Evolutionary conservation across 2,797 vertebrate species (phyloP), one percentile per base, ranked within the genome.

Genomic region (Centroberyx gerrardi): DNA sequence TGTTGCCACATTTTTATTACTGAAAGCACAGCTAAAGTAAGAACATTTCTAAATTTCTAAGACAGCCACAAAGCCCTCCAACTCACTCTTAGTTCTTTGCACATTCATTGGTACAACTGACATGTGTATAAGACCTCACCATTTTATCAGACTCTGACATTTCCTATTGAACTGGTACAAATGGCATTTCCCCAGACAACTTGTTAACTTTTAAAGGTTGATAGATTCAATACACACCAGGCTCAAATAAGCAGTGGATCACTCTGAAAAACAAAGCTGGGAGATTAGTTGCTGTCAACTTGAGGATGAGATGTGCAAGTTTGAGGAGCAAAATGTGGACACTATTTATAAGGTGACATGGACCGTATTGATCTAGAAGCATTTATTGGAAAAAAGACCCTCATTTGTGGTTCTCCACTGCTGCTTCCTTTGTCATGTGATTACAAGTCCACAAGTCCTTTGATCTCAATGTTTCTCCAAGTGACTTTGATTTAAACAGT

Each of bases 141-240:
- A 85, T 95, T 86, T 91, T 94, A 91, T 94, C 88, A 86, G 80
- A 81, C 91, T 88, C 85, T 97, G 96, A 95, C 95, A 96, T 96
- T 96, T 97, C 89, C 92, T 92, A 89, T 94, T 95, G 93, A 92
- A 94, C 91, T 93, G 88, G 94, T 91, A 92, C 95, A 97, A 97
- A 96, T 96, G 88, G 81, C 93, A 96, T 96, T 91, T 96, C 94
- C 94, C 94, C 90, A 95, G 96, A 94, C 92, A 94, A 91, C 93
- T 97, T 92, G 90, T 97, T 97, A 97, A 97, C 95, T 97, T 96
- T 96, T 96, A 95, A 93, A 95, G 96, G 91, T 94, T 96, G 93
- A 95, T 95, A 91, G 94, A 94, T 94, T 94, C 92, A 88, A 91
- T 93, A 90, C 90, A 88, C 75, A 88, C 62, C 76, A 44, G 83